Evolutionary conservation across 2,113 vertebrate genomes (phyloP).

Genomic region (Catharus bicknelli): DNA sequence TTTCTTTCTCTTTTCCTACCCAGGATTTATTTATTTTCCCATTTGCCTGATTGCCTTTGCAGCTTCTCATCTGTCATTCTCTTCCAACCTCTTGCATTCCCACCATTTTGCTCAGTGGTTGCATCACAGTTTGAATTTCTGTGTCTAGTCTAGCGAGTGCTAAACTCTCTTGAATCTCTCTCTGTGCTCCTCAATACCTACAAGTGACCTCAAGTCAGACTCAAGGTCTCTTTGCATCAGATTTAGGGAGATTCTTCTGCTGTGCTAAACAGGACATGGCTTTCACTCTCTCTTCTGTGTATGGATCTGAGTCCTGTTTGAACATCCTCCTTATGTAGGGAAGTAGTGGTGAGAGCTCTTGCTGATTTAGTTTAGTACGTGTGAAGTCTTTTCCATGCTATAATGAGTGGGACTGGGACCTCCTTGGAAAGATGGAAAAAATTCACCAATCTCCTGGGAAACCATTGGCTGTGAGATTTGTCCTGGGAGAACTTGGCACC

Average conservation of each 20-base stretch:
- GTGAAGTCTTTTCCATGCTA: not conserved
- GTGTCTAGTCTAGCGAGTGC: not conserved
- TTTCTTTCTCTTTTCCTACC: not conserved
- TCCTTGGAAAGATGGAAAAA: not conserved
- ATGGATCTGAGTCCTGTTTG: not conserved
- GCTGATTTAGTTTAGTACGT: not conserved
- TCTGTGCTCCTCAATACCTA: not conserved
- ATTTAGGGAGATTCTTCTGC: not conserved
- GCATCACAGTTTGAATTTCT: not conserved
- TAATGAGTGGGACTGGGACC: not conserved
- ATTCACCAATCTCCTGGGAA: not conserved
- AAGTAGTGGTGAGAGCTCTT: not conserved
- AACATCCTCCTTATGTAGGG: not conserved
- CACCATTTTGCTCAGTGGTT: not conserved
- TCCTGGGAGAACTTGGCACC: not conserved
- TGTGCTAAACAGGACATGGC: rapidly evolving
- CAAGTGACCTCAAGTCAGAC: not conserved
- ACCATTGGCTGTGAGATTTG: not conserved
- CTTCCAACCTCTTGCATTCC: not conserved
- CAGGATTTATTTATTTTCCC: not conserved
- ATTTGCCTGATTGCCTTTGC: not conserved
- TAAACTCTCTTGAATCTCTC: not conserved
- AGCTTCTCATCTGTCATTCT: not conserved
- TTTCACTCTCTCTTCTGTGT: not conserved
- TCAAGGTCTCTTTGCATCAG: not conserved